These are phyloP conservation scores for Elymnias hypermnestra DNA, from an alignment of 1,140 invertebrate genomes.

Conservation along the genomic window DNA sequence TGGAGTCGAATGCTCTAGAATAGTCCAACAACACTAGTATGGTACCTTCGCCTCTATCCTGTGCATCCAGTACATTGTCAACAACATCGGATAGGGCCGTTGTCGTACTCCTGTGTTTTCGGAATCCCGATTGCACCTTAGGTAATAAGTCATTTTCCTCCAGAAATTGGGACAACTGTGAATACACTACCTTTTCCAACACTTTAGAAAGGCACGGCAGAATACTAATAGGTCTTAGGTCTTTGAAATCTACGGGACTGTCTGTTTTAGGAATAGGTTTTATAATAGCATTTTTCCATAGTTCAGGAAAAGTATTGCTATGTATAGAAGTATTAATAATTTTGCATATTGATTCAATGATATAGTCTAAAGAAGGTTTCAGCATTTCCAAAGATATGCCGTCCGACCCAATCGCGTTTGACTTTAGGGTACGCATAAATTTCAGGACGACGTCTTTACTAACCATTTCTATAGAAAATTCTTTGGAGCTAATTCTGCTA, in stretches of 20 bases:
- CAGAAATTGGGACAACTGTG: conserved; percentile 1
- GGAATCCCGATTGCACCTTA: conserved; percentile 1
- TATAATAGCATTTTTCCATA: neutral
- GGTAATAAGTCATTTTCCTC: conserved; percentile 3
- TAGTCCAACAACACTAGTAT: conserved; percentile 6
- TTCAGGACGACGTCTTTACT: too few species aligned
- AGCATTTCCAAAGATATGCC: too few species aligned
- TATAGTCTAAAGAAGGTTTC: too few species aligned
- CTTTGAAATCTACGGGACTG: neutral
- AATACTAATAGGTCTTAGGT: conserved; percentile 5
- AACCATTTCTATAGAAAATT: too few species aligned
- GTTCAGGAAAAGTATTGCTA: too few species aligned
- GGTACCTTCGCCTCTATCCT: conserved; percentile 1
- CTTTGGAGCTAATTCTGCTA: too few species aligned
- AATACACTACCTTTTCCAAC: conserved; percentile 4
- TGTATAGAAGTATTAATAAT: too few species aligned
- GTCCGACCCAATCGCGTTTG: too few species aligned
- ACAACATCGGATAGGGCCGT: too few species aligned
- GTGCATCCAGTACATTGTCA: neutral
- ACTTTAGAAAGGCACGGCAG: too few species aligned
- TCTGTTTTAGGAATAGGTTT: conserved; percentile 9
- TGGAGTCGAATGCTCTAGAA: conserved; percentile 2
- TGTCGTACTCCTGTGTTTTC: neutral
- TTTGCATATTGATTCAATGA: too few species aligned
- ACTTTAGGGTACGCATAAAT: too few species aligned